Evolutionary conservation across 1,140 invertebrate genomes (phyloP).

Genomic region (Drosophila ohnishii): DNA sequence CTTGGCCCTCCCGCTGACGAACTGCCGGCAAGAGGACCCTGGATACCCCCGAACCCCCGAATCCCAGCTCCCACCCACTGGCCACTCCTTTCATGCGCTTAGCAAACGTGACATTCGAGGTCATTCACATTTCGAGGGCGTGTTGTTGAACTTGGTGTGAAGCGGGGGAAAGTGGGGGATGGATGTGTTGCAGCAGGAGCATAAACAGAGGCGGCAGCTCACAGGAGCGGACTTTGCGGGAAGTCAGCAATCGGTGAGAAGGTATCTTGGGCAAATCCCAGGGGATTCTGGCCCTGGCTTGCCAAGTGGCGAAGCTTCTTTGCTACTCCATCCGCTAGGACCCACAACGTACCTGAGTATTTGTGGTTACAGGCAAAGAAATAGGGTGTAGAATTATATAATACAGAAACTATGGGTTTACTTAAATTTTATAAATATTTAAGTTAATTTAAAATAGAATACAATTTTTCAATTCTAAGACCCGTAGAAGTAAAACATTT

Average conservation of each 20-base stretch:
- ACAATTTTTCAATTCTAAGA: not conserved
- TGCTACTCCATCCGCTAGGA: not conserved
- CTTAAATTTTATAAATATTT: not conserved
- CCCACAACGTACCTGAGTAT: constrained; percentile 1
- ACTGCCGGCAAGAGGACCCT: constrained; percentile 34
- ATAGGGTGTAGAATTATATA: not conserved
- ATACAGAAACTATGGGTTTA: not conserved
- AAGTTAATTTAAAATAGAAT: not conserved
- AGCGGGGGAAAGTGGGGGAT: not conserved
- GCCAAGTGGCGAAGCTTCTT: not conserved
- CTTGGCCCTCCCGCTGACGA: constrained; percentile 65
- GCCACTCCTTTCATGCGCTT: constrained; percentile 45
- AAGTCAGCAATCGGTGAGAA: constrained; percentile 12
- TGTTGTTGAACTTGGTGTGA: constrained; percentile 80
- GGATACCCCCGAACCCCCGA: not conserved
- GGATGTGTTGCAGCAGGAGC: constrained; percentile 18
- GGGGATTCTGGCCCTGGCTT: constrained; percentile 16
- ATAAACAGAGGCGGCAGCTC: constrained; percentile 12
- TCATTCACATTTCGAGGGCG: constrained; percentile 82
- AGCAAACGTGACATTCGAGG: constrained; percentile 78
- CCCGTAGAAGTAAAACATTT: not conserved
- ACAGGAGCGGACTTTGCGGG: constrained; percentile 38
- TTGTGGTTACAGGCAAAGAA: constrained; percentile 2
- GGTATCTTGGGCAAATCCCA: constrained; percentile 21
- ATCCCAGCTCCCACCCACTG: constrained; percentile 2